A percentile compares a stretch with the other conserved stretches of the same genome.
These are phyloP conservation scores for Okapia johnstoni DNA, from an alignment of 2,113 vertebrate genomes.

Conservation along the genomic window DNA sequence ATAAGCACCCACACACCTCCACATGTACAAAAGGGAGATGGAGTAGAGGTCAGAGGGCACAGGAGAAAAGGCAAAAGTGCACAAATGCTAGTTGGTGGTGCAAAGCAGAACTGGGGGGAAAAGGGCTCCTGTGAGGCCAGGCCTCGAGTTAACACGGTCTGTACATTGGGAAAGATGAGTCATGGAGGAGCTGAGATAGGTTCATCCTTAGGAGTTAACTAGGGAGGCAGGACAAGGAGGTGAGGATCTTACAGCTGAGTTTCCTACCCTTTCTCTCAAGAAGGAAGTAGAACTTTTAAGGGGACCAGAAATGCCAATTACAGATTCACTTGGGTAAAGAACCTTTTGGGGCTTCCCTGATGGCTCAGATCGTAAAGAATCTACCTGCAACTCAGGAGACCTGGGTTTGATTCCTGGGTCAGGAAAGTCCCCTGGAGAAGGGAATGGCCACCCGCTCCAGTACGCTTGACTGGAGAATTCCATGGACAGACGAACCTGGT, in stretches of 20 bases:
- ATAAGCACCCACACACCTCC: not conserved
- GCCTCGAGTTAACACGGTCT: not conserved
- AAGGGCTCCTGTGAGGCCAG: not conserved
- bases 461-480: not conserved
- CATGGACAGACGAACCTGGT: not conserved
- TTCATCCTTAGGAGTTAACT: not conserved
- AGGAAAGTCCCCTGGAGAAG: not conserved
- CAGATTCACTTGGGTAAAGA: not conserved
- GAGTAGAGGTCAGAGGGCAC: not conserved
- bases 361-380: not conserved
- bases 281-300: not conserved
- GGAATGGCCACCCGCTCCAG: not conserved
- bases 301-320: not conserved
- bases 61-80: not conserved
- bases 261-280: not conserved
- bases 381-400: not conserved
- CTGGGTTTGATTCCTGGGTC: not conserved
- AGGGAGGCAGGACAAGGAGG: not conserved
- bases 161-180: not conserved
- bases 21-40: not conserved
- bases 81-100: not conserved
- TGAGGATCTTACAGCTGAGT: not conserved
- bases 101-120: not conserved
- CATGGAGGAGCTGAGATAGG: not conserved
- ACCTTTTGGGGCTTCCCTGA: not conserved